Evolutionary conservation across 2,888 invertebrate genomes (phyloP).

Genomic region (Beris morrisii): DNA sequence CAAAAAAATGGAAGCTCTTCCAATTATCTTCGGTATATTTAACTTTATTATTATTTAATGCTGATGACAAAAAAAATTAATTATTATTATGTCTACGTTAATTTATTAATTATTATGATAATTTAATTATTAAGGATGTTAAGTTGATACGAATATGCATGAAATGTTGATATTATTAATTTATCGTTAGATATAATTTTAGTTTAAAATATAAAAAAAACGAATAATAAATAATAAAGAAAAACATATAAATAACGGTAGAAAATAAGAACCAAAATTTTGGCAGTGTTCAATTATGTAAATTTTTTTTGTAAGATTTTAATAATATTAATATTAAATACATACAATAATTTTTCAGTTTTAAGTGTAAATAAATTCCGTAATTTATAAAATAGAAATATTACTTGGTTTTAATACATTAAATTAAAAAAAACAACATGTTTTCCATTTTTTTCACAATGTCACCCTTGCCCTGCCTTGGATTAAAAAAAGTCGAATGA

Average conservation of each 20-base stretch:
- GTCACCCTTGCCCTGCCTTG: too few relatives aligned
- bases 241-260: neutral
- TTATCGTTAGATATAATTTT: constrained; percentile 1
- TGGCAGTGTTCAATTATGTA: constrained; percentile 17
- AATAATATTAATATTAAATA: neutral
- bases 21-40: too few relatives aligned
- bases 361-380: neutral
- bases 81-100: too few relatives aligned
- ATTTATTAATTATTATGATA: constrained; percentile 9
- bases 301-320: constrained; percentile 1
- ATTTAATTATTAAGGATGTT: constrained; percentile 6
- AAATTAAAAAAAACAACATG: too few relatives aligned
- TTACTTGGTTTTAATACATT: too few relatives aligned
- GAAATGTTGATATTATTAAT: constrained; percentile 13
- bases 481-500: too few relatives aligned
- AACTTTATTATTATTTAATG: too few relatives aligned
- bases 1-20: too few relatives aligned
- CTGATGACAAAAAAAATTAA: too few relatives aligned
- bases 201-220: too few relatives aligned
- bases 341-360: neutral
- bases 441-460: too few relatives aligned
- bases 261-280: neutral
- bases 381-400: neutral
- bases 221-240: neutral
- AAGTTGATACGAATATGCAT: constrained; percentile 8